Evolutionary conservation across 92 coral and sea anemone genomes (phyloP).

Genomic region (Parazoanthus swiftii): DNA sequence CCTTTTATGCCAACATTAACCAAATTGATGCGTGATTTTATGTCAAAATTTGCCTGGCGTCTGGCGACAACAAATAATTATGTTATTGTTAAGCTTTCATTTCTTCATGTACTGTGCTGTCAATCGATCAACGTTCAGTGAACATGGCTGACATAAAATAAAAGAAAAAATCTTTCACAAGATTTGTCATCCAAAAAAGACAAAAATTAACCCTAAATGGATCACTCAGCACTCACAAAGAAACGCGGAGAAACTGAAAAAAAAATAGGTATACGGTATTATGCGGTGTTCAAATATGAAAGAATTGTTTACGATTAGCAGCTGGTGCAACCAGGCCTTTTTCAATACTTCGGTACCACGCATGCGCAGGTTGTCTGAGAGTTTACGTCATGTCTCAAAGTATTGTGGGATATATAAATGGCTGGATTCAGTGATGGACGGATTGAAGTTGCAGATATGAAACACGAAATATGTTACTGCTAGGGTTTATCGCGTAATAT

Average conservation of each 20-base stretch:
- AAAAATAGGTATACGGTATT: neutral
- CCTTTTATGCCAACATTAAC: neutral
- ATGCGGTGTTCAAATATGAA: conserved; percentile 18
- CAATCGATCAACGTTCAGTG: no score
- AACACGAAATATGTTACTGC: conserved; percentile 1
- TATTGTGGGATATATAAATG: conserved; percentile 93
- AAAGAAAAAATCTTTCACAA: neutral
- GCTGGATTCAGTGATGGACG: conserved; percentile 54
- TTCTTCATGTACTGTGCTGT: neutral
- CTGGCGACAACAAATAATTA: neutral
- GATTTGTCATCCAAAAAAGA: neutral
- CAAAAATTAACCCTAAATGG: neutral
- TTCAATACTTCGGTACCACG: conserved; percentile 35
- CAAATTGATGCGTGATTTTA: neutral
- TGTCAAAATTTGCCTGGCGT: no score
- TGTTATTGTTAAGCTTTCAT: neutral
- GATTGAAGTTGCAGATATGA: conserved; percentile 13
- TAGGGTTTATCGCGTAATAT: neutral
- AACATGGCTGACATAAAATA: neutral
- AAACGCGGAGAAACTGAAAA: neutral
- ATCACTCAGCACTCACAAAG: neutral
- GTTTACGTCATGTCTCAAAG: conserved; percentile 87
- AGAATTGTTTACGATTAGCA: conserved; percentile 49
- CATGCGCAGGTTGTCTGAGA: conserved; percentile 47
- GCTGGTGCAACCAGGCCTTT: neutral